These are phyloP conservation scores for Rhingia rostrata DNA, from an alignment of 2,888 invertebrate genomes.

Conservation along the genomic window DNA sequence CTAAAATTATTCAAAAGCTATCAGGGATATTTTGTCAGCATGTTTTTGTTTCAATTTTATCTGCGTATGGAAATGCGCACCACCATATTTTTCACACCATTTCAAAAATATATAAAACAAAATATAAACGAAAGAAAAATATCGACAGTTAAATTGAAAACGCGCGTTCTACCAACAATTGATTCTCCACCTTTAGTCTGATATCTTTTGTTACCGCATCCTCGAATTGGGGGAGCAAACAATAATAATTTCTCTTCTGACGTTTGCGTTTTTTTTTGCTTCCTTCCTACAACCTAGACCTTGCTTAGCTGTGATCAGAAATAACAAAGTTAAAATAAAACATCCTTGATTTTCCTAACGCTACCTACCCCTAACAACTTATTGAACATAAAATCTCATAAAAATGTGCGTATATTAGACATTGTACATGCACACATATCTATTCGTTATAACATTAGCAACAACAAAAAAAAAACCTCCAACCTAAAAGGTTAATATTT, in stretches of 20 bases:
- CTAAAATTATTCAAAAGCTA: constrained; percentile 71
- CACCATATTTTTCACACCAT: constrained; percentile 45
- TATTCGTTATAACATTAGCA: background rate
- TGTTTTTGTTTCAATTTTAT: constrained; percentile 9
- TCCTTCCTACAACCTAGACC: background rate
- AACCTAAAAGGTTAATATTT: constrained; percentile 17
- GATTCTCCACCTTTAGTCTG: constrained; percentile 10
- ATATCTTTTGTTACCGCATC: constrained; percentile 23
- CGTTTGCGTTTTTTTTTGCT: constrained; percentile 15
- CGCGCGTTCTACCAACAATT: constrained; percentile 62
- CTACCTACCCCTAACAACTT: constrained; percentile 13
- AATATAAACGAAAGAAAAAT: constrained; percentile 41
- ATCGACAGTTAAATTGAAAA: constrained; percentile 68
- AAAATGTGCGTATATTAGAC: constrained; percentile 57
- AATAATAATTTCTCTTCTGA: constrained; percentile 54
- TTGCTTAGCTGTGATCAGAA: constrained; percentile 47
- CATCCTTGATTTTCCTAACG: constrained; percentile 29
- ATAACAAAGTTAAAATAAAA: constrained; percentile 44
- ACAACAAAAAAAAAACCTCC: constrained; percentile 3
- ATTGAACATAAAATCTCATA: constrained; percentile 62
- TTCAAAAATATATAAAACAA: background rate
- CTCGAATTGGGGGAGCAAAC: constrained; percentile 27
- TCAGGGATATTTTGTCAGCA: constrained; percentile 21
- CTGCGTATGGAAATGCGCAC: constrained; percentile 37
- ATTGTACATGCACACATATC: background rate